Evolutionary conservation across 2,888 invertebrate species (phyloP).

Genomic region (Lamellibrachia columna): DNA sequence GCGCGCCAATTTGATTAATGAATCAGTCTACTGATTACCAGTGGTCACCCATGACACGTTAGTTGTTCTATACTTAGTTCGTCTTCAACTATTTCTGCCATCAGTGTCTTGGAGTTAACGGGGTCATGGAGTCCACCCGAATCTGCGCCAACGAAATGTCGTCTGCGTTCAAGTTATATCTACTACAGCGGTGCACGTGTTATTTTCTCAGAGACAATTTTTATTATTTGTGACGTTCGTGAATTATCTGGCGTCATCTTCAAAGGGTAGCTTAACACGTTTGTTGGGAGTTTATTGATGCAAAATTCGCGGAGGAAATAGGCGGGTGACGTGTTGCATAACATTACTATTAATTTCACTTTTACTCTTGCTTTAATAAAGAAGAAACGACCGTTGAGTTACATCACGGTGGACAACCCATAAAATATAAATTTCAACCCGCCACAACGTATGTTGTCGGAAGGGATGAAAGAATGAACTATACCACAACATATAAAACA

Average conservation of each 20-base stretch:
- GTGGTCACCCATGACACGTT: neutral
- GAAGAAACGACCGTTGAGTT: no score
- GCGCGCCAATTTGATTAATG: neutral
- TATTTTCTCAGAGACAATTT: no score
- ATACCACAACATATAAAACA: no score
- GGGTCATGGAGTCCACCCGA: neutral
- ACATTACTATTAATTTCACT: no score
- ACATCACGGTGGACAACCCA: no score
- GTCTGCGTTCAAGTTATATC: neutral
- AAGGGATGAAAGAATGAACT: no score
- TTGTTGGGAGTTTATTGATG: neutral
- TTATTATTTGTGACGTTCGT: neutral
- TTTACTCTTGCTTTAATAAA: no score
- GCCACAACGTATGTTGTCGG: no score
- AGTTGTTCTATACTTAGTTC: neutral
- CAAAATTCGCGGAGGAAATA: neutral
- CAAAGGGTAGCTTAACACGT: neutral
- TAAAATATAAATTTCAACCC: no score
- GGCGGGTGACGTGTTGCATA: no score
- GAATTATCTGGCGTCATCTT: neutral
- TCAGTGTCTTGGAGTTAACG: neutral
- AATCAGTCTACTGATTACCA: neutral
- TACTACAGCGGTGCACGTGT: neutral
- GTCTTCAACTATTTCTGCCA: neutral
- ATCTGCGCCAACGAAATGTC: neutral